Evolutionary conservation across 2,113 vertebrate genomes (phyloP), one percentile per base, ranked within the genome.

Genomic region (Argyrosomus japonicus): DNA sequence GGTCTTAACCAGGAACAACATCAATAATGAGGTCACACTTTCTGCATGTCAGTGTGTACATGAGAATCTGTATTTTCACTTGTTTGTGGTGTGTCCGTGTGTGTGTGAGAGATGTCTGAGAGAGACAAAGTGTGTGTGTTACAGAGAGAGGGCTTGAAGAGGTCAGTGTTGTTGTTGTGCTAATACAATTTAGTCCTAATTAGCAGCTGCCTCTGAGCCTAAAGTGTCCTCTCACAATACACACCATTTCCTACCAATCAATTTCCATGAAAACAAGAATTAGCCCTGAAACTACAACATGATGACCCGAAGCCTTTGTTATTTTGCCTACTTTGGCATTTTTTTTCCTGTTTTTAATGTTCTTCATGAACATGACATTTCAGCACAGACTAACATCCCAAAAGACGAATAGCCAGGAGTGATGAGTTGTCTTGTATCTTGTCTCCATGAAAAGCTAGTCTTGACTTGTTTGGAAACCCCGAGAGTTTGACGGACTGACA

Each of bases 111-210:
- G 57, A 23, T 36, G 18, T 57, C 5, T 60, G 61, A 23, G 61
- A 68, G 36, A 73, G 62, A 61, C 12, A 64, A 27, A n/a, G 23
- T 32, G 60, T 63, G 58, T 63, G 68, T 12, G 45, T n/a, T 48
- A n/a, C 62, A 29, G 60, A 50, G 36, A 6, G 29, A 36, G 75
- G 74, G 77, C 63, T 78, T 73, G 43, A 53, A 61, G 5, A 85
- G 89, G 87, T 90, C 91, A 86, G n/a, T 19, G 76, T 85, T 90
- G 86, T 84, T 89, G 83, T 89, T 87, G 79, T 50, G 18, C 72
- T 88, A 83, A 85, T 76, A 84, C 89, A 85, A 68, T 91, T 92
- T 87, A 88, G 79, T 81, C 48, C 87, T 92, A 92, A 93, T 93
- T 92, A 92, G 84, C 73, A 5, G 64, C 78, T 84, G 86, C 81